These are phyloP conservation scores for Sarcophaga caerulescens DNA, from an alignment of 2,888 invertebrate species.

Conservation along the genomic window DNA sequence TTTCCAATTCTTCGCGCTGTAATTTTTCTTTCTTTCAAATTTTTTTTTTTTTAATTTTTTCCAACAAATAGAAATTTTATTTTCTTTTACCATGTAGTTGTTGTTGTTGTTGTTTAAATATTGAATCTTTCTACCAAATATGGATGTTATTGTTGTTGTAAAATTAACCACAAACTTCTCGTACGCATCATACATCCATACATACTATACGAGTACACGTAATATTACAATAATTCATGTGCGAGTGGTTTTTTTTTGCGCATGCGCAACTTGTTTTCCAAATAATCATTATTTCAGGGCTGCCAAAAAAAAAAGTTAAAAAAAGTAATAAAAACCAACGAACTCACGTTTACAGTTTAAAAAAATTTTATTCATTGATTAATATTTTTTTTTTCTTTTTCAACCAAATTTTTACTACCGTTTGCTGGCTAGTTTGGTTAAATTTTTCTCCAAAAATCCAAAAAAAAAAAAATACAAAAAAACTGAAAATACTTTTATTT, in stretches of 20 bases:
- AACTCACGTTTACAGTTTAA: slow-evolving; percentile 1
- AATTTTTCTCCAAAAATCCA: neutral
- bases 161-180: slow-evolving; percentile 2
- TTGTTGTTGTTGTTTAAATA: neutral
- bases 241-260: slow-evolving; percentile 21
- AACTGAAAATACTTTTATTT: neutral
- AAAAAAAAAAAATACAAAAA: neutral
- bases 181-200: slow-evolving; percentile 20
- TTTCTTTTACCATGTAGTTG: neutral
- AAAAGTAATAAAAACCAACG: too few species aligned
- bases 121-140: neutral
- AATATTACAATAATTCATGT: slow-evolving; percentile 46
- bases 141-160: neutral
- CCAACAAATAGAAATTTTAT: slow-evolving; percentile 27
- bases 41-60: neutral
- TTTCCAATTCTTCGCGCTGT: slow-evolving; percentile 2
- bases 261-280: slow-evolving; percentile 61
- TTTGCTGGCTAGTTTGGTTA: neutral
- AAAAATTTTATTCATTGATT: slow-evolving; percentile 21
- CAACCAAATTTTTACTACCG: neutral
- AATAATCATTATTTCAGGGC: slow-evolving; percentile 58
- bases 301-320: slow-evolving; percentile 44
- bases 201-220: slow-evolving; percentile 33
- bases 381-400: slow-evolving; percentile 28
- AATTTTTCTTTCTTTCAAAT: neutral